Evolutionary conservation across 1,140 invertebrate genomes (phyloP).

Genomic region (Nomia melanderi): DNA sequence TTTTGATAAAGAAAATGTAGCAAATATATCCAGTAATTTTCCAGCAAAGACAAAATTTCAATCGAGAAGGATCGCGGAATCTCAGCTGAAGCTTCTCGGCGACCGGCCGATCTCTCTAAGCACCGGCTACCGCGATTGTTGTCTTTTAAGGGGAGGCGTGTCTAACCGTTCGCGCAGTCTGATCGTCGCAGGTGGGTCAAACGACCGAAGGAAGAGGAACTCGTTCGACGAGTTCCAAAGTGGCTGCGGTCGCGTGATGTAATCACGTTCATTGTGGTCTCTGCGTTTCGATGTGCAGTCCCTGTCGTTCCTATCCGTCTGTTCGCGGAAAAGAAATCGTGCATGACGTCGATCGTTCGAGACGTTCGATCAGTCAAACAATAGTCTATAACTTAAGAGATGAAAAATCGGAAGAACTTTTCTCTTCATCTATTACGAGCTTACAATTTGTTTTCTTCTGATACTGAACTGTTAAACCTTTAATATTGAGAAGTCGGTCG

Average conservation of each 20-base stretch:
- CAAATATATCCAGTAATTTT: no score
- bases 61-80: not conserved
- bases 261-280: slow-evolving; percentile 64
- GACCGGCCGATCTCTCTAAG: slow-evolving; percentile 22
- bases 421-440: no score
- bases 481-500: no score
- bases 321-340: slow-evolving; percentile 17
- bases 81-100: not conserved
- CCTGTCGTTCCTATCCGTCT: slow-evolving; percentile 30
- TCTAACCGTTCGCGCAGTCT: slow-evolving; percentile 38
- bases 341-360: not conserved
- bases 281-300: slow-evolving; percentile 53
- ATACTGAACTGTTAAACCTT: no score
- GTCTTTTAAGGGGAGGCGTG: slow-evolving; percentile 56
- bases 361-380: no score
- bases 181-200: slow-evolving; percentile 57
- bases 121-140: slow-evolving; percentile 48
- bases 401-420: no score
- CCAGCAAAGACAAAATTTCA: no score
- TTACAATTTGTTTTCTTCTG: no score
- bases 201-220: slow-evolving; percentile 49
- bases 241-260: slow-evolving; percentile 61
- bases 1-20: no score
- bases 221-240: slow-evolving; percentile 62
- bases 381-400: no score